phyloP scores from a whole-genome alignment of 2,888 invertebrate genomes.

The Dinocampus coccinellae region DNA sequence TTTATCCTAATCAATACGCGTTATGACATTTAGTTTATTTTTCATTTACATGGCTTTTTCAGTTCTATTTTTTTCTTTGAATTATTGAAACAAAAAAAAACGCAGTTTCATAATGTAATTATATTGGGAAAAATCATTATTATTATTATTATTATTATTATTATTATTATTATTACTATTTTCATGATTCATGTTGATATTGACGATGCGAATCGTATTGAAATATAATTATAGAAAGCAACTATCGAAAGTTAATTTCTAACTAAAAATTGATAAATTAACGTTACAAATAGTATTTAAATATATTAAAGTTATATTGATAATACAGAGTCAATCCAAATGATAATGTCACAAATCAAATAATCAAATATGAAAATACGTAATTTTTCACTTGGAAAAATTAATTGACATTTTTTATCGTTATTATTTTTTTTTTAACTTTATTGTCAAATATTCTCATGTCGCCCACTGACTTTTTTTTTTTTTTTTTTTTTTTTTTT shows the following conservation, averaged over 20 bases:
- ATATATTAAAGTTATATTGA: not conserved
- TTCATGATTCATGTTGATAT: not conserved
- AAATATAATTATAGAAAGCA: not conserved
- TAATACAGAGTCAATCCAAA: not conserved
- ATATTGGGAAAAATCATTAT: not conserved
- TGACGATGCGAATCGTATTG: not conserved
- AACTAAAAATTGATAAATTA: not conserved
- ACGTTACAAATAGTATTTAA: constrained; percentile 3
- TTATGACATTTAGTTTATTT: constrained; percentile 17
- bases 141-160: too few species aligned
- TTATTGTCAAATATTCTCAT: too few species aligned
- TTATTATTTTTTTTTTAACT: not conserved
- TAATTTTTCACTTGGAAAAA: not conserved
- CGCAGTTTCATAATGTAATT: not conserved
- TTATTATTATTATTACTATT: too few species aligned
- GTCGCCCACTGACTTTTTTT: too few species aligned
- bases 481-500: too few species aligned
- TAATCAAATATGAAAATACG: not conserved
- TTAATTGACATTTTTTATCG: not conserved
- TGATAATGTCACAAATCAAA: not conserved
- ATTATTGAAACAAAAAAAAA: not conserved
- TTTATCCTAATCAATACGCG: too few species aligned
- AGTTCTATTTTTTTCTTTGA: constrained; percentile 1
- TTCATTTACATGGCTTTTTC: not conserved
- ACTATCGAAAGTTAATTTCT: not conserved